Conservation (phyloP, 2,797 vertebrate genomes). For the Molothrus aeneus region DNA sequence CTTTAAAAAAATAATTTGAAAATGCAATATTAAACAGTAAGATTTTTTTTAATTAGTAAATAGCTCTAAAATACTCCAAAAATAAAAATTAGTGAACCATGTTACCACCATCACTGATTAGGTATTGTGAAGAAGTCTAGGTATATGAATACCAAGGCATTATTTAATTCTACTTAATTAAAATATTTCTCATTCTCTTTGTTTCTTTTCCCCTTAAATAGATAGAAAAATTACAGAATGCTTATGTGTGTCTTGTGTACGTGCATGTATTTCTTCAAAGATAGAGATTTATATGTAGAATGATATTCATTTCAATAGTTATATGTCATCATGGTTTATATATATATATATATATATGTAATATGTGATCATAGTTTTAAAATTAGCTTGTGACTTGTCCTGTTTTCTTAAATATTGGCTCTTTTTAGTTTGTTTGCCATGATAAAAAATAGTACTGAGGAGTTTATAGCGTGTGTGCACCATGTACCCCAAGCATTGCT, state of each 20-base stretch:
- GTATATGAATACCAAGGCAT: not conserved
- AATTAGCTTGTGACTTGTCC: not conserved
- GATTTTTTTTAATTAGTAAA: not conserved
- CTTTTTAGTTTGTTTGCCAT: not conserved
- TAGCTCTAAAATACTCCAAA: not conserved
- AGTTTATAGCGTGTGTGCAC: not conserved
- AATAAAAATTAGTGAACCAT: not conserved
- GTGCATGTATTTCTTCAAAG: not conserved
- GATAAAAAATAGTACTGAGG: not conserved
- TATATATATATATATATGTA: not conserved
- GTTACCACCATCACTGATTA: not conserved
- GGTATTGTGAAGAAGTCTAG: not conserved
- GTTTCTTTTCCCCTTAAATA: not conserved
- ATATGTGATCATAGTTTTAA: not conserved
- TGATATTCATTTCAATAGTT: not conserved
- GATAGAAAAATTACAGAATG: not conserved
- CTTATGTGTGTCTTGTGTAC: not conserved
- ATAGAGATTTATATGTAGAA: not conserved
- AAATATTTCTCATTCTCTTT: not conserved
- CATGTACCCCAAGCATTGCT: not conserved
- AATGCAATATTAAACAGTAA: not conserved
- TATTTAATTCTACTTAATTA: not conserved
- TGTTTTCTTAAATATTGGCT: not conserved
- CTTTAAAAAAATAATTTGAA: not conserved
- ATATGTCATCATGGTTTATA: not conserved